Evolutionary conservation across 2,888 invertebrate genomes (phyloP).

Genomic region (Drosophila mercatorum): DNA sequence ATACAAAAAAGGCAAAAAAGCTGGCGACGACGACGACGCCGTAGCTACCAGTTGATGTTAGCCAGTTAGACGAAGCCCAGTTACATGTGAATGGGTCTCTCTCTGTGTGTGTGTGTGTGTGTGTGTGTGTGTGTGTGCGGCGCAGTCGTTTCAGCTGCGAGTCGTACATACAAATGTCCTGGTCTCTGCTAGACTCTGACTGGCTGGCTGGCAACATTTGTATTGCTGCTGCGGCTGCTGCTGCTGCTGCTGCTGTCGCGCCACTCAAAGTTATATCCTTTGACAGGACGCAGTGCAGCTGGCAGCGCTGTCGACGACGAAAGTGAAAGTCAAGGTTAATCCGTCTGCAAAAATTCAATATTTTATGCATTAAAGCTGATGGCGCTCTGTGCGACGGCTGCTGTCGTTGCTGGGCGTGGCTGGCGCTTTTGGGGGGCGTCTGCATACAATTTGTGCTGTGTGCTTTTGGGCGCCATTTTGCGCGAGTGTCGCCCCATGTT

Average conservation of each 20-base stretch:
- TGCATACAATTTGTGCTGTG: constrained; percentile 66
- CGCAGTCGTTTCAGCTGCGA: constrained; percentile 53
- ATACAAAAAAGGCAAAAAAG: constrained; percentile 78
- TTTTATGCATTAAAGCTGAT: constrained; percentile 83
- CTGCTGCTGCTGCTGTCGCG: constrained; percentile 70
- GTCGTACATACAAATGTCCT: constrained; percentile 80
- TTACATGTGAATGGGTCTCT: constrained; percentile 24
- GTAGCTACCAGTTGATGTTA: constrained; percentile 65
- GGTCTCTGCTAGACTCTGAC: constrained; percentile 43
- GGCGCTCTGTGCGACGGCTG: constrained; percentile 27
- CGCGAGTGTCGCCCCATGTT: constrained; percentile 42
- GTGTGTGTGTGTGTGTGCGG: constrained; percentile 28
- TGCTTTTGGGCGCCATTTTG: constrained; percentile 77
- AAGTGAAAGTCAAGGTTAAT: constrained; percentile 85
- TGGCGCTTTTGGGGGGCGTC: constrained; percentile 2
- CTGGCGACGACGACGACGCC: constrained; percentile 43
- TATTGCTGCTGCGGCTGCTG: constrained; percentile 77
- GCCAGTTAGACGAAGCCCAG: constrained; percentile 68
- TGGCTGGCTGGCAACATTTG: constrained; percentile 64
- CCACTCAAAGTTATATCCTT: constrained; percentile 81
- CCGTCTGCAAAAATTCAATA: constrained; percentile 83
- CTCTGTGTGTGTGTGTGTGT: constrained; percentile 19
- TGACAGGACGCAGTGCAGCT: constrained; percentile 80
- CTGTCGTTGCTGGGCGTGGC: constrained; percentile 5
- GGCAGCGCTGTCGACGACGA: constrained; percentile 44